Percentiles rank a stretch among this genome's conserved stretches.
These are phyloP conservation scores for Polypterus bichir DNA, from an alignment of 2,113 vertebrate species.

Conservation along the genomic window DNA sequence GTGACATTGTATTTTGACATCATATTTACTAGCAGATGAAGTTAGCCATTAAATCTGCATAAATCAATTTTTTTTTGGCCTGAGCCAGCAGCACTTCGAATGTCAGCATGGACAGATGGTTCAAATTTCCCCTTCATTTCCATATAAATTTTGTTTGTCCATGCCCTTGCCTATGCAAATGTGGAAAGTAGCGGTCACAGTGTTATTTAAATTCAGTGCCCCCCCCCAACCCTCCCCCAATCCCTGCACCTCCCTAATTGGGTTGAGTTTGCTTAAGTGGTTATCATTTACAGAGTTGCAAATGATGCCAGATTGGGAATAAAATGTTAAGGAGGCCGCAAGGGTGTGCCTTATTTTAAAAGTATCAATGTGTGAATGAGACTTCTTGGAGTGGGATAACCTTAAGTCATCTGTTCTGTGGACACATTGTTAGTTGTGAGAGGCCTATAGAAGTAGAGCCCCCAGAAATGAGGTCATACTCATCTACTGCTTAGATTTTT, in stretches of 20 bases:
- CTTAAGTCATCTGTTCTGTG: too few species aligned
- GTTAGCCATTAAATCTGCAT: conserved; percentile 60
- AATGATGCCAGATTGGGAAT: neutral
- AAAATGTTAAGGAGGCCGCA: too few species aligned
- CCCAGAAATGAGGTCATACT: too few species aligned
- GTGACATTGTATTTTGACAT: conserved; percentile 50
- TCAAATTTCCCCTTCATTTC: conserved; percentile 71
- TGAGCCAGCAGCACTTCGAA: conserved; percentile 51
- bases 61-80: conserved; percentile 49
- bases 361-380: too few species aligned
- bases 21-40: conserved; percentile 45
- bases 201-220: conserved; percentile 40
- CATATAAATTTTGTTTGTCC: conserved; percentile 71
- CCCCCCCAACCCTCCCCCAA: conserved; percentile 2
- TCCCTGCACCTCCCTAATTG: conserved; percentile 38
- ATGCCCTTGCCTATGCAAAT: conserved; percentile 66
- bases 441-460: too few species aligned
- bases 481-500: too few species aligned
- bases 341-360: too few species aligned
- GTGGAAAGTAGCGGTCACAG: conserved; percentile 37
- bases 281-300: conserved; percentile 30
- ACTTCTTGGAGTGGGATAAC: too few species aligned
- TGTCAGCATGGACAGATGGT: conserved; percentile 77
- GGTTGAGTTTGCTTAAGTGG: conserved; percentile 38
- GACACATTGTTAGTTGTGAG: too few species aligned